phyloP scores from a whole-genome alignment of 2,797 vertebrate species.

The Oophaga sylvatica region DNA sequence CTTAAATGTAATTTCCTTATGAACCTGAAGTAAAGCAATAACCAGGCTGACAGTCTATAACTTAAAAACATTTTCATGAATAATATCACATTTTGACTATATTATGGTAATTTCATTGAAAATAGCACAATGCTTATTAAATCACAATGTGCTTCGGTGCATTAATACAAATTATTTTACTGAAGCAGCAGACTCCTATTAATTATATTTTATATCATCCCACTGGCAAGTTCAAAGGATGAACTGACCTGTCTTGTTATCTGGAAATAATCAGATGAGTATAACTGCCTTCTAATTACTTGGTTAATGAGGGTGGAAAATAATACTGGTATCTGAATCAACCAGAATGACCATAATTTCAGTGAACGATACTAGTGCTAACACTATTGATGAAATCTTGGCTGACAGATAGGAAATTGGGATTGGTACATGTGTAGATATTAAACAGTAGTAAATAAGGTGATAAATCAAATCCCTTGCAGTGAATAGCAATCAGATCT shows the following conservation, averaged over 20 bases:
- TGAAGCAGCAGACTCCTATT: constrained; percentile 1
- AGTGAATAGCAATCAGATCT: too few species aligned
- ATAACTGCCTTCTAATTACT: constrained; percentile 22
- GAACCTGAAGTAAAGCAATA: background rate
- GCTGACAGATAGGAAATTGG: too few species aligned
- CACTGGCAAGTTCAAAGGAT: background rate
- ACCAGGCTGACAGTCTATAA: background rate
- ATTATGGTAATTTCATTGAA: background rate
- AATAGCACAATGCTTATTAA: background rate
- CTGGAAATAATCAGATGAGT: constrained; percentile 13
- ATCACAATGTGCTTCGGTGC: background rate
- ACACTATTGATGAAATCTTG: background rate
- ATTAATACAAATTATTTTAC: constrained; percentile 8
- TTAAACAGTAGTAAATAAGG: background rate
- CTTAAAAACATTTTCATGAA: background rate
- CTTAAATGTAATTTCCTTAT: background rate
- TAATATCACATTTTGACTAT: background rate
- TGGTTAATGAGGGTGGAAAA: constrained; percentile 18
- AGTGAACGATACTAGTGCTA: background rate
- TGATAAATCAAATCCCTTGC: too few species aligned
- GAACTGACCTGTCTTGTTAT: constrained; percentile 23
- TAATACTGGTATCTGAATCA: background rate
- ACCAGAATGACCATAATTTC: background rate
- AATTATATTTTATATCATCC: constrained; percentile 3
- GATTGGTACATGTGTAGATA: background rate